Base-by-base conservation (phyloP, 2,888 invertebrate genomes). In the Mongoloraphidia duomilia region DNA sequence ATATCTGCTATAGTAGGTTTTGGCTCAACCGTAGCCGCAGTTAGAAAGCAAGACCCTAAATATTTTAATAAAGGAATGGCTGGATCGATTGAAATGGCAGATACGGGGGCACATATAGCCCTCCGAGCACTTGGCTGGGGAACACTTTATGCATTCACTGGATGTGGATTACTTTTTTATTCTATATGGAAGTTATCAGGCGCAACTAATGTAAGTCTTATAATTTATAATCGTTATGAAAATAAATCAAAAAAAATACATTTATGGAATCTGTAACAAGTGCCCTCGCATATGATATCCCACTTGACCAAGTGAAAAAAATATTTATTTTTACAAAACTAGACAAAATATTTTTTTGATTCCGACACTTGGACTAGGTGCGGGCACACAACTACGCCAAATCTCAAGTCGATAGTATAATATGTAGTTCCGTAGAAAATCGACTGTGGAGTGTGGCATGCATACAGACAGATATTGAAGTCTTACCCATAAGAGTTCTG, bases 111-210 rank as follows among this genome's bases (percentile, higher is more conserved):
- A 5, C 63, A 70, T 41, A 69, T 94, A 50, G 94, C 94, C 1
- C 55, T 87, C 47, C 74, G 88, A 62, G 95, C 95, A 0, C 71
- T 95, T 1, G 86, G 84, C 8, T 86, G 88, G 84, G 94, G 92
- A 3, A 84, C 89, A 0, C 55, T 92, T 1, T 92, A 87, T 67
- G 90, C 94, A 0, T 69, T 91, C n/a, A 71, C 84, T 36, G 93
- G 93, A 1, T 88, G 91, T 49, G 79, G 88, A 9, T 65, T 84
- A 45, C 65, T 94, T 47, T 88, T 84, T 63, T 90, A 82, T 66
- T 79, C 82, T 10, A 76, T 91, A 51, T 94, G 91, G 88, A 93
- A 92, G 68, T 61, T 91, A 11, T 82, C 91, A 39, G 93, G 92
- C 49, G 92, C 90, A 26, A 77, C 77, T 60, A 79, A 84, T 74